Evolutionary conservation across 2,888 invertebrate species (phyloP).

Genomic region (Meteorus cinctellus): DNA sequence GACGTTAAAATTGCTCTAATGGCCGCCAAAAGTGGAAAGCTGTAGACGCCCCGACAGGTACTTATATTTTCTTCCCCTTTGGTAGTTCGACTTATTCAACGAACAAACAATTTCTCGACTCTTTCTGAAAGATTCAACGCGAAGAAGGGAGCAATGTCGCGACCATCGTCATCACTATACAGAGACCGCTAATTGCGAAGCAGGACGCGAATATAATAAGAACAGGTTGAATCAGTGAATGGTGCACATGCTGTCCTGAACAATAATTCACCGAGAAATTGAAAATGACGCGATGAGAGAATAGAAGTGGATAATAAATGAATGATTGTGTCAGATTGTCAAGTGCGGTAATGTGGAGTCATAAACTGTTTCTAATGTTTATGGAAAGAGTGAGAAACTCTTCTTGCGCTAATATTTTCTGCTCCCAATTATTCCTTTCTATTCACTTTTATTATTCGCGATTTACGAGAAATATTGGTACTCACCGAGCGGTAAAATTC

Average conservation of each 20-base stretch:
- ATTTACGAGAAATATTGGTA: no score
- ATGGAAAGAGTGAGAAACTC: no score
- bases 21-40: conserved; percentile 66
- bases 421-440: no score
- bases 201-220: neutral
- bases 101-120: conserved; percentile 42
- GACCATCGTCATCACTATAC: neutral
- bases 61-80: conserved; percentile 53
- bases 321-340: neutral
- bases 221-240: conserved; percentile 6
- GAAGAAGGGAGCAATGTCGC: no score
- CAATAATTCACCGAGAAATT: conserved; percentile 34
- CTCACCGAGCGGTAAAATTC: conserved; percentile 13
- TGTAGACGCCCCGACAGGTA: conserved; percentile 58
- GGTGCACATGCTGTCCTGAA: neutral
- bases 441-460: no score
- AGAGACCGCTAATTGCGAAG: conserved; percentile 34
- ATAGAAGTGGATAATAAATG: neutral
- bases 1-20: conserved; percentile 71
- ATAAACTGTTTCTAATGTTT: neutral
- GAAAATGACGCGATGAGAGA: conserved; percentile 15
- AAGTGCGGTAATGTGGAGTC: neutral
- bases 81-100: conserved; percentile 35
- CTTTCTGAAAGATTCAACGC: neutral
- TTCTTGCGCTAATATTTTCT: no score